Base-by-base conservation (phyloP, 2,113 vertebrate species). In the Phrynosoma blainvillii region DNA sequence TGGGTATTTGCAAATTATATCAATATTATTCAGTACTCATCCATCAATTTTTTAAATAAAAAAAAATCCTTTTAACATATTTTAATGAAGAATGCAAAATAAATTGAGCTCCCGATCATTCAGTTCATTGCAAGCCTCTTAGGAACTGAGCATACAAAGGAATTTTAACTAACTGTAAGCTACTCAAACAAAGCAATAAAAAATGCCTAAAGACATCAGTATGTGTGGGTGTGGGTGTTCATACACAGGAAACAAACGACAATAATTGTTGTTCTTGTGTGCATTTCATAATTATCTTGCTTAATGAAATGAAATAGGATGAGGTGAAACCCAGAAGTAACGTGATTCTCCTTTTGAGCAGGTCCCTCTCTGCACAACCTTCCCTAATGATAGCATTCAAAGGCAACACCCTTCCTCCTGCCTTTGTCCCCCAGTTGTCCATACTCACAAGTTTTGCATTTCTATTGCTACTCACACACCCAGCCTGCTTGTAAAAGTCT, bases 141-240 rank as follows among this genome's bases (percentile, higher is more conserved):
- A 96, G 95, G 96, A 95, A 93, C 94, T 94, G 88, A 89, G 56
- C 95, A 95, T 94, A 95, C 74, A 0, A 42, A 94, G 93, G 96
- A 97, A 96, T 93, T 91, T 90, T 96, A 96, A 95, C 93, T 94
- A 96, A 95, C 92, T 93, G 94, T 95, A 97, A 96, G 96, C 95
- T 95, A 95, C 77, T 36, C 84, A 94, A 94, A 95, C 94, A 93
- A 95, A 94, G 75, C 3, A 21, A 30, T 1, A 13, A 30, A 21
- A 5, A 54, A 14, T 1, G 4, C 23, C 74, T 59, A 80, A 0
- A 93, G 84, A 89, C 93, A 83, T 85, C 92, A 88, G 66, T 32
- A 10, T 5, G 2, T 2, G 14, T 9, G 89, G 91, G 90, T 89
- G 91, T 90, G 89, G 91, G 90, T 89, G 92, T 90, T 93, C 92